Percentiles rank a stretch among this genome's conserved stretches.
Evolutionary conservation across 2,797 vertebrate species (phyloP).

Genomic region (Trachops cirrhosus): DNA sequence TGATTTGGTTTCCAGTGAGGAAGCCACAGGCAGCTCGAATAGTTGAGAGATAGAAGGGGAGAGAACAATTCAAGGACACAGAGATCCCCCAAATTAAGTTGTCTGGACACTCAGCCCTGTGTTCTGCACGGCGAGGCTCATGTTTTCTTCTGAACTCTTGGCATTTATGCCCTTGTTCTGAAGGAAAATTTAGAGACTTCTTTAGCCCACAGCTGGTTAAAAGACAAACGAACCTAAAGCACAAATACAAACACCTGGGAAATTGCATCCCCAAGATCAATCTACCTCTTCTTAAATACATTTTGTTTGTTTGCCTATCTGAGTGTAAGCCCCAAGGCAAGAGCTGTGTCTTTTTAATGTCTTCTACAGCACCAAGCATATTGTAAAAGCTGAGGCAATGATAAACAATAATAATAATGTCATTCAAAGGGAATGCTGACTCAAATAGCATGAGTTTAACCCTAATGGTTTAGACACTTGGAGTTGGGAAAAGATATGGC

Average conservation of each 20-base stretch:
- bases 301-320: conserved; percentile 69
- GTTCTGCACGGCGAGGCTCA: background rate
- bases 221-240: conserved; percentile 62
- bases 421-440: conserved; percentile 50
- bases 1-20: background rate
- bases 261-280: conserved; percentile 49
- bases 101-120: background rate
- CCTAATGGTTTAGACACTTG: conserved; percentile 7
- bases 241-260: conserved; percentile 65
- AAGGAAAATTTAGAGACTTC: conserved; percentile 47
- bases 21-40: background rate
- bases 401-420: conserved; percentile 64
- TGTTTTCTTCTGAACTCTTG: background rate
- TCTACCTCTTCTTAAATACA: conserved; percentile 73
- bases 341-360: conserved; percentile 72
- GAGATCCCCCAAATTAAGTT: background rate
- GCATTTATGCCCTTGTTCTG: background rate
- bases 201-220: conserved; percentile 69
- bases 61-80: background rate
- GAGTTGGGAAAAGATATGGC: background rate
- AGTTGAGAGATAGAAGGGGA: background rate
- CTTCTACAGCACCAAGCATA: conserved; percentile 38
- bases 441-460: conserved; percentile 43
- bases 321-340: conserved; percentile 69
- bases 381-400: conserved; percentile 56